Base-by-base conservation (phyloP, 2,113 vertebrate species). In the Mungos mungo region DNA sequence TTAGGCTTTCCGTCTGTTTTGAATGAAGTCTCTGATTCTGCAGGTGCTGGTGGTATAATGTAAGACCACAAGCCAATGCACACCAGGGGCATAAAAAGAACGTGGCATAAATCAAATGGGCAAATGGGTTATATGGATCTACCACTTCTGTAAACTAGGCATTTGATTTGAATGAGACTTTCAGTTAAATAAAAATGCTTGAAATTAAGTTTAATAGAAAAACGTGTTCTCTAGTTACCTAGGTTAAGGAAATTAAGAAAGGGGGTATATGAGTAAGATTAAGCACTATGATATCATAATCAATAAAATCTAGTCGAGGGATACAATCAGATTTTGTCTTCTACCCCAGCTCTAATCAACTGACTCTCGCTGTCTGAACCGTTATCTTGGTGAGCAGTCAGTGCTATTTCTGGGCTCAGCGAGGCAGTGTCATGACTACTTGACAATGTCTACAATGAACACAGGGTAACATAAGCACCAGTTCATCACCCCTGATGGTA, bases 171-270 rank as follows among this genome's bases (percentile, higher is more conserved):
- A 87, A 33, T 71, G 33, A 72, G 8, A 89, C 29, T 88, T 92
- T 52, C n/a, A 38, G 23, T 93, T 92, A 93, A 90, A 77, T 47
- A 92, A 89, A 85, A 93, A 72, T 91, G 90, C 29, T 66, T 88
- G 41, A 8, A 66, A 90, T 16, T 74, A 86, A 45, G 18, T 33
- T 57, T 57, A 89, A 76, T 54, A 45, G 25, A 66, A 65, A 69
- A 45, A n/a, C 12, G 38, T 76, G 38, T 15, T 66, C 13, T 82
- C 85, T n/a, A 50, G 54, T 79, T 89, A 21, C 7, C 76, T 86
- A 21, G 2, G 45, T 71, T 83, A 94, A 79, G 16, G n/a, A 93
- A 68, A 81, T 38, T 47, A 33, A 80, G 52, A 85, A 29, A 82
- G 16, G 38, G 18, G 85, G 23, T 38, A 76, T 57, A 10, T 50